phyloP scores from a whole-genome alignment of 2,888 invertebrate genomes.

The Tuberolachnus salignus region DNA sequence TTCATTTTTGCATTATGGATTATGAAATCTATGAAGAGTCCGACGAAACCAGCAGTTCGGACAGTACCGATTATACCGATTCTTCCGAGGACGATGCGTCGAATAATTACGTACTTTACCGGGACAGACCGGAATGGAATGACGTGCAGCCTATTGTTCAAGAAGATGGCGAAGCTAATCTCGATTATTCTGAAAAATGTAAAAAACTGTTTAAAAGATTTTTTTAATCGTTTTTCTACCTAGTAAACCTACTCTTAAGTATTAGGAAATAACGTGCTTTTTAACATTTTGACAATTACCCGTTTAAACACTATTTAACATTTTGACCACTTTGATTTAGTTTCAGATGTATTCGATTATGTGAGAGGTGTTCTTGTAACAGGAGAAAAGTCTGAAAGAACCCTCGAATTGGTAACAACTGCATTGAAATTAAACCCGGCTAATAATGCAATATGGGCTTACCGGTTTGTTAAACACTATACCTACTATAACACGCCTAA shows the following conservation, averaged over 20 bases:
- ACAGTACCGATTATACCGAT: no score
- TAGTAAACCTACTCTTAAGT: no score
- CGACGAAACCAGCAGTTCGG: constrained; percentile 18
- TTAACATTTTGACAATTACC: no score
- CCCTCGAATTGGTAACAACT: constrained; percentile 83
- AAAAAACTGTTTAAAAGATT: no score
- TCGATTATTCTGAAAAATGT: constrained; percentile 92
- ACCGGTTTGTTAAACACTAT: no score
- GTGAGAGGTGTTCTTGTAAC: constrained; percentile 87
- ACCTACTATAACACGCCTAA: background rate
- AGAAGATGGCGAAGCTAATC: constrained; percentile 86
- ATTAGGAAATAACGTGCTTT: background rate
- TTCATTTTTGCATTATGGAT: constrained; percentile 2
- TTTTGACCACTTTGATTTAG: constrained; percentile 72
- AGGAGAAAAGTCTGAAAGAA: constrained; percentile 88
- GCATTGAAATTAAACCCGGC: constrained; percentile 94
- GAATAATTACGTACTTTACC: constrained; percentile 73
- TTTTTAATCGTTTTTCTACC: no score
- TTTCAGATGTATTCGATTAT: constrained; percentile 93
- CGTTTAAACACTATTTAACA: no score
- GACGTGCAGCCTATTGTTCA: constrained; percentile 89
- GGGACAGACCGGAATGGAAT: constrained; percentile 85
- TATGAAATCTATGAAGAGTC: background rate
- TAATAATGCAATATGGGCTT: constrained; percentile 99
- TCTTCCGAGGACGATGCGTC: constrained; percentile 31